phyloP scores from a whole-genome alignment of 1,140 invertebrate species.

The Hylaeus volcanicus region DNA sequence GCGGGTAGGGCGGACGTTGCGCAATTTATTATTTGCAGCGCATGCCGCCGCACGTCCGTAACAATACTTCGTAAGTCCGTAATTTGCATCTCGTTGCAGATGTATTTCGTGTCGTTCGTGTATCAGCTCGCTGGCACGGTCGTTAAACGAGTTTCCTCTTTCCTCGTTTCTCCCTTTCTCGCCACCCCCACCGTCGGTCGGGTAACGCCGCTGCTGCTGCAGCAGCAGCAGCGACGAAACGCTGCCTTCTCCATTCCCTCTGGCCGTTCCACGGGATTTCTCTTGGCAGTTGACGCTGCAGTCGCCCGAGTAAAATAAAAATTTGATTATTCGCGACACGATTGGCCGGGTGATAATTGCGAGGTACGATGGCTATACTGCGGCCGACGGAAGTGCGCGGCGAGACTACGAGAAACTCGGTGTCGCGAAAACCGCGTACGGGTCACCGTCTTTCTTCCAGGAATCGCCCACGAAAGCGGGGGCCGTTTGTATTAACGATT shows the following conservation, averaged over 20 bases:
- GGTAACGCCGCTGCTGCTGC: conserved; percentile 19
- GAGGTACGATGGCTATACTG: background rate
- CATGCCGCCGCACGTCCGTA: conserved; percentile 58
- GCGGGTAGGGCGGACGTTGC: background rate
- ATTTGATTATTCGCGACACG: conserved; percentile 62
- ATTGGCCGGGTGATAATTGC: conserved; percentile 52
- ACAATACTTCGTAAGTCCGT: conserved; percentile 66
- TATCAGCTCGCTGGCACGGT: conserved; percentile 57
- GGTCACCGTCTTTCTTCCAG: background rate
- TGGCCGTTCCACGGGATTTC: conserved; percentile 32
- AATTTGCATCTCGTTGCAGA: conserved; percentile 67
- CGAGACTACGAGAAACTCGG: conserved; percentile 3
- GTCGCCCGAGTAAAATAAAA: conserved; percentile 47
- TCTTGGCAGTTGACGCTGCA: conserved; percentile 49
- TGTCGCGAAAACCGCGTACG: background rate
- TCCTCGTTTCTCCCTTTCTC: conserved; percentile 19
- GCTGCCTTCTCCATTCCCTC: background rate
- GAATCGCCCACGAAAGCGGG: background rate
- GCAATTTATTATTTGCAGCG: conserved; percentile 63
- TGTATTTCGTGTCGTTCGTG: conserved; percentile 65
- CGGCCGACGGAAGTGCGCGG: conserved; percentile 8
- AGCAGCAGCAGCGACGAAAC: conserved; percentile 2
- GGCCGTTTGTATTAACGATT: background rate
- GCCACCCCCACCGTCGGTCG: background rate
- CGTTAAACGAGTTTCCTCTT: conserved; percentile 64